Percentiles rank a stretch among this genome's conserved stretches.
Conservation (phyloP, 2,797 vertebrate species). For the Ataeniobius toweri region DNA sequence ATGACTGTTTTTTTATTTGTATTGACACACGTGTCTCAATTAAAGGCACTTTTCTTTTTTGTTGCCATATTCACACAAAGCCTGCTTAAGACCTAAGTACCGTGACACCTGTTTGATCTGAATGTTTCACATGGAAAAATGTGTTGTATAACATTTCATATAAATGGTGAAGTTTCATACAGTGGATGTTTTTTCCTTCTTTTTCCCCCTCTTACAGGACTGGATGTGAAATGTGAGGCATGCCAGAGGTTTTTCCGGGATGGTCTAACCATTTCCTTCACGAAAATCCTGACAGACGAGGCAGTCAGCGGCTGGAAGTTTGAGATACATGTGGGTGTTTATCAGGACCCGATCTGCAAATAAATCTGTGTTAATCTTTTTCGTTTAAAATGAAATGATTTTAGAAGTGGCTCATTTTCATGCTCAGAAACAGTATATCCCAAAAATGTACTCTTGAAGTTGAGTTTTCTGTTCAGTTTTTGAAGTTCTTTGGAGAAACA, state of each 20-base stretch:
- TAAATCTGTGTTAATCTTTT: background rate
- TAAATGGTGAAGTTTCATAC: background rate
- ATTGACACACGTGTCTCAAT: background rate
- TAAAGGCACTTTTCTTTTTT: background rate
- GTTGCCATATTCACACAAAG: background rate
- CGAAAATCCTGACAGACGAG: constrained; percentile 99
- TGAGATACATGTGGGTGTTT: constrained; percentile 95
- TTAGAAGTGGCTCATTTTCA: too few species aligned
- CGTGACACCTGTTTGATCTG: background rate
- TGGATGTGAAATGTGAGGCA: constrained; percentile 99
- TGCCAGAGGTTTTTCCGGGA: constrained; percentile 99
- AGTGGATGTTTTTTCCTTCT: background rate
- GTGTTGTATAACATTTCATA: background rate
- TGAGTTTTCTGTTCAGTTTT: constrained; percentile 39
- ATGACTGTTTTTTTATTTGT: background rate
- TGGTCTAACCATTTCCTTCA: constrained; percentile 98
- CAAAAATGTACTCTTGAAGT: constrained; percentile 24
- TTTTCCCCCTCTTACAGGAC: constrained; percentile 79
- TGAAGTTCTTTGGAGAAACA: constrained; percentile 23
- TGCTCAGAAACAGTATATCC: too few species aligned
- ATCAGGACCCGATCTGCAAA: constrained; percentile 1
- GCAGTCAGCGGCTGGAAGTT: constrained; percentile 99
- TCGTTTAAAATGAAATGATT: background rate
- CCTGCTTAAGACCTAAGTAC: background rate
- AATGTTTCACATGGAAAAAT: background rate